Base-by-base conservation (phyloP, 92 coral and sea anemone species). In the Heliopora coerulea region DNA sequence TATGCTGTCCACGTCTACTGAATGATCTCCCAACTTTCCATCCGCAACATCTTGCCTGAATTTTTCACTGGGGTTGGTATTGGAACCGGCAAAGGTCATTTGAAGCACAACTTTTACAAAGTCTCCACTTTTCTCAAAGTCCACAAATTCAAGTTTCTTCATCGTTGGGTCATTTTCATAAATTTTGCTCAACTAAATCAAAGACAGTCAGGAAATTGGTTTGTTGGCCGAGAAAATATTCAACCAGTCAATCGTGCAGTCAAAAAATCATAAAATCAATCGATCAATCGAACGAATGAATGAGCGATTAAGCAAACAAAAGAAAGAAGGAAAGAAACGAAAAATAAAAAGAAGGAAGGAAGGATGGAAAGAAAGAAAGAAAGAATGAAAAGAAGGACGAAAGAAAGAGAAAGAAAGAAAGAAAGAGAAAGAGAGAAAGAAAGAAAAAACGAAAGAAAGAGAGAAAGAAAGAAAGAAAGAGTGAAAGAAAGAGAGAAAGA, bases 11-110 rank as follows among this genome's bases (percentile, higher is more conserved):
- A 42, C 42, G 6, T 27, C 67, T 19, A 61, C 67, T 0, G 67
- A 39, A 31, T 3, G 18, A 37, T 61, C 42, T 61, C 67, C 67
- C 10, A 61, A 61, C 67, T 10, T 61, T 13, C 67, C 67, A 31
- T 61, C 67, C 0, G 67, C 67, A 1, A 61, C 19, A n/a, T 24
- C 32, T 8, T 8, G 18, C n/a, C 18, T 61, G 42, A 61, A n/a
- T 2, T 23, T 17, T 42, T 37, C 44, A 0, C 42, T 23, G 11
- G 67, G 67, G 48, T 61, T 25, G 17, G 23, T 19, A 24, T 61
- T 61, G 14, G 67, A 27, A 13, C 24, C 67, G n/a, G 46, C 6
- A 20, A 61, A 61, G 3, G 39, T 24, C 67, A 31, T 61, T 42
- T 61, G 19, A 25, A 61, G 39, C 7, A 30, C 21, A 14, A 61